phyloP scores from a whole-genome alignment of 2,888 invertebrate genomes.

The Fragum whitleyi region DNA sequence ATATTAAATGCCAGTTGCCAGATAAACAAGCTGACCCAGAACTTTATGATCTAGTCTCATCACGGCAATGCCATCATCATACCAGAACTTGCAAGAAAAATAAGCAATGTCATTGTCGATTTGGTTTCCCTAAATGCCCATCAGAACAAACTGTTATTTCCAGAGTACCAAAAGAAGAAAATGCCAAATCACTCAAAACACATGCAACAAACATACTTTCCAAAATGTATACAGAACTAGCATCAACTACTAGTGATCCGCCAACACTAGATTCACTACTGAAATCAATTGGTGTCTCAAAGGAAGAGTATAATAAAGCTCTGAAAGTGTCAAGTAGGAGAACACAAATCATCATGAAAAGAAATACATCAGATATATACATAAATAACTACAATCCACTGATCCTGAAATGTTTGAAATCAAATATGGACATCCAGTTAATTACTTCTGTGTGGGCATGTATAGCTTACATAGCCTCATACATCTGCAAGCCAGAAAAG shows the following conservation, averaged over 20 bases:
- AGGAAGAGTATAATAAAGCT: slow-evolving; percentile 11
- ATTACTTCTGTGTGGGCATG: slow-evolving; percentile 56
- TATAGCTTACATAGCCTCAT: slow-evolving; percentile 59
- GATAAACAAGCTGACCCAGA: slow-evolving; percentile 20
- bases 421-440: slow-evolving; percentile 63
- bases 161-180: slow-evolving; percentile 26
- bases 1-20: slow-evolving; percentile 30
- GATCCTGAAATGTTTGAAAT: slow-evolving; percentile 39
- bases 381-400: slow-evolving; percentile 48
- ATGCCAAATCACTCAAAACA: neutral
- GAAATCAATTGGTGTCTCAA: neutral
- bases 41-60: slow-evolving; percentile 35
- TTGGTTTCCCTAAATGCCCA: slow-evolving; percentile 45
- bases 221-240: no score
- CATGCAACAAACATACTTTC: no score
- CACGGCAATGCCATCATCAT: slow-evolving; percentile 47
- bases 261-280: neutral
- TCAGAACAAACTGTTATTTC: slow-evolving; percentile 12
- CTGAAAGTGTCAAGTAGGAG: slow-evolving; percentile 42
- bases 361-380: slow-evolving; percentile 13
- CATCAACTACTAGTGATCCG: no score
- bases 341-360: slow-evolving; percentile 36
- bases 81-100: slow-evolving; percentile 53
- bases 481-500: slow-evolving; percentile 58
- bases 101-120: slow-evolving; percentile 33